Conservation (phyloP, 2,113 vertebrate genomes). For the Plecotus auritus region DNA sequence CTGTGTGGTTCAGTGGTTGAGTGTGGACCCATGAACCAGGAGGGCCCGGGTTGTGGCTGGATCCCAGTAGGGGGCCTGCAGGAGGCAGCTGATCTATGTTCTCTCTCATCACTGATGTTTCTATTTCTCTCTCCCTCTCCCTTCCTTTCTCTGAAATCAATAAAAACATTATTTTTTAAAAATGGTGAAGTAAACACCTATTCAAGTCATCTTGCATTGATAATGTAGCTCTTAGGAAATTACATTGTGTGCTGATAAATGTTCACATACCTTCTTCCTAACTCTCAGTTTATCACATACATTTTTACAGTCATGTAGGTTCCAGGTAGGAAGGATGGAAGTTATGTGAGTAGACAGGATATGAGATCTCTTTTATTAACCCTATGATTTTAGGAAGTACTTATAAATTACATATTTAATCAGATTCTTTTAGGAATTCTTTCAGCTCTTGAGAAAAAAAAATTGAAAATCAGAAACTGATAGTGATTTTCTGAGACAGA, state of each 20-base stretch:
- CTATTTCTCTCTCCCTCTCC: no score
- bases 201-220: background rate
- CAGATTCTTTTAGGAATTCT: background rate
- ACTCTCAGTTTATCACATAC: background rate
- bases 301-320: background rate
- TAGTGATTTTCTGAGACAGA: background rate
- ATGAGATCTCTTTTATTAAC: background rate
- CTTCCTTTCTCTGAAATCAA: no score
- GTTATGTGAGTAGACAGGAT: background rate
- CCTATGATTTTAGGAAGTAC: background rate
- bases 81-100: background rate
- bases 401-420: background rate
- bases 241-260: background rate
- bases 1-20: no score
- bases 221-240: background rate
- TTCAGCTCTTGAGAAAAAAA: conserved; percentile 25
- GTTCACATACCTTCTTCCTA: background rate
- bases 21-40: no score
- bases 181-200: background rate
- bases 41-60: no score
- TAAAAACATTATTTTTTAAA: no score
- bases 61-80: no score
- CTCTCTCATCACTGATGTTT: no score
- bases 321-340: background rate
- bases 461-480: background rate